These are phyloP conservation scores for Tapera naevia DNA, from an alignment of 2,797 vertebrate genomes.

Conservation along the genomic window DNA sequence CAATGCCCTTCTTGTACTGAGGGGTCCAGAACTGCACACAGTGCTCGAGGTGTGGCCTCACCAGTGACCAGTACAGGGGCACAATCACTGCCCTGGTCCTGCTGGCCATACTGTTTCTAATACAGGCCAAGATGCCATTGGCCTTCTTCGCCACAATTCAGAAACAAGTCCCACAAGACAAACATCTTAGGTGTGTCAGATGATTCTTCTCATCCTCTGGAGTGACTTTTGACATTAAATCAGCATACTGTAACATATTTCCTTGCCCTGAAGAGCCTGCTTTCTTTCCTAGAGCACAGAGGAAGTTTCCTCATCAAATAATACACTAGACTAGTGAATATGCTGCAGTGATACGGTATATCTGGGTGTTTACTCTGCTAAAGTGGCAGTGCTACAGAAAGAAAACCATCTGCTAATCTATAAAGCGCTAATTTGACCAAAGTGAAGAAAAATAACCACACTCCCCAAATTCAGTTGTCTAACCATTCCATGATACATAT, in stretches of 20 bases:
- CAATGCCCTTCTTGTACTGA: too few relatives aligned
- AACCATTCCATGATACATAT: not conserved
- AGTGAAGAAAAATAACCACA: accelerated
- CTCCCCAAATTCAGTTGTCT: not conserved
- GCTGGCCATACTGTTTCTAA: too few relatives aligned
- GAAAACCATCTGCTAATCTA: not conserved
- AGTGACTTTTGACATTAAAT: not conserved
- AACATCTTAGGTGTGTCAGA: not conserved
- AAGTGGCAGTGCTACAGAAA: not conserved
- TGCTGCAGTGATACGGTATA: not conserved
- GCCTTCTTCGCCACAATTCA: too few relatives aligned
- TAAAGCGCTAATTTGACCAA: not conserved
- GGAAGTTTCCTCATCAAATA: not conserved
- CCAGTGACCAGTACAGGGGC: too few relatives aligned
- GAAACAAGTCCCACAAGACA: not conserved
- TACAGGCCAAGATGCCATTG: too few relatives aligned
- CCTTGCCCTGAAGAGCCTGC: not conserved
- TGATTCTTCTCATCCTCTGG: not conserved
- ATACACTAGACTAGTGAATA: not conserved
- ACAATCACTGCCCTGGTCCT: too few relatives aligned
- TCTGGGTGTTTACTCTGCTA: not conserved
- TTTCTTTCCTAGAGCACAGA: not conserved
- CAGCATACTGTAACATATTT: accelerated
- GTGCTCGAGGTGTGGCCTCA: too few relatives aligned
- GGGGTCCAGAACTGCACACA: too few relatives aligned